Conservation (phyloP, 2,888 invertebrate species). For the Pardosa pseudoannulata region DNA sequence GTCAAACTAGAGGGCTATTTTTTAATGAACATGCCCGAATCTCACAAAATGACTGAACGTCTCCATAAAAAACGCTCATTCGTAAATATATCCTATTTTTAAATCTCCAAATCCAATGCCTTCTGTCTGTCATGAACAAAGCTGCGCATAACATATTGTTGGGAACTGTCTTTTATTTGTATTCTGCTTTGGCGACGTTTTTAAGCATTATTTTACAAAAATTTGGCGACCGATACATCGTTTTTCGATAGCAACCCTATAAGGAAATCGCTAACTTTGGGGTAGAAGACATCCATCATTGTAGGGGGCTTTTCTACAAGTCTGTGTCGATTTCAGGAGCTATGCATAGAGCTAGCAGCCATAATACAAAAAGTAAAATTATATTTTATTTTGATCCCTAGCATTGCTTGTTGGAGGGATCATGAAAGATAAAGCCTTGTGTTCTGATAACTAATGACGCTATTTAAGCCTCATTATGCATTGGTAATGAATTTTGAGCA, state of each 20-base stretch:
- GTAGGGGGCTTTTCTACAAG: conserved; percentile 63
- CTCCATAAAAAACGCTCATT: too few relatives aligned
- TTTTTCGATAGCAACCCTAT: conserved; percentile 63
- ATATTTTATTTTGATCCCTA: conserved; percentile 40
- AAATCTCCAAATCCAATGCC: conserved; percentile 7
- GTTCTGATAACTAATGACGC: background rate
- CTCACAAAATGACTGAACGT: too few relatives aligned
- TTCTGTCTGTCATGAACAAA: background rate
- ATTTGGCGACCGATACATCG: conserved; percentile 42
- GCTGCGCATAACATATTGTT: conserved; percentile 1
- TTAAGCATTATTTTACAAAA: conserved; percentile 31
- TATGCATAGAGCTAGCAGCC: conserved; percentile 36
- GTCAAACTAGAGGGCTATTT: too few relatives aligned
- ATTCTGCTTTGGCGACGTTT: conserved; percentile 39
- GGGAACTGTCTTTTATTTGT: background rate
- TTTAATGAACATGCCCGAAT: too few relatives aligned
- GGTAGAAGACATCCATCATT: conserved; percentile 58
- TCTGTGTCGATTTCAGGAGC: conserved; percentile 68
- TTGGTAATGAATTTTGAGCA: too few relatives aligned
- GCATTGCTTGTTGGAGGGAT: background rate
- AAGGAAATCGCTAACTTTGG: conserved; percentile 64
- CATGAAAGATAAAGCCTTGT: background rate
- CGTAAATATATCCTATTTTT: background rate
- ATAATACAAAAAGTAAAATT: conserved; percentile 48
- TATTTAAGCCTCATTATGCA: too few relatives aligned